Base-by-base conservation (phyloP, 2,113 vertebrate species). In the Tenebrosternarchus preto region DNA sequence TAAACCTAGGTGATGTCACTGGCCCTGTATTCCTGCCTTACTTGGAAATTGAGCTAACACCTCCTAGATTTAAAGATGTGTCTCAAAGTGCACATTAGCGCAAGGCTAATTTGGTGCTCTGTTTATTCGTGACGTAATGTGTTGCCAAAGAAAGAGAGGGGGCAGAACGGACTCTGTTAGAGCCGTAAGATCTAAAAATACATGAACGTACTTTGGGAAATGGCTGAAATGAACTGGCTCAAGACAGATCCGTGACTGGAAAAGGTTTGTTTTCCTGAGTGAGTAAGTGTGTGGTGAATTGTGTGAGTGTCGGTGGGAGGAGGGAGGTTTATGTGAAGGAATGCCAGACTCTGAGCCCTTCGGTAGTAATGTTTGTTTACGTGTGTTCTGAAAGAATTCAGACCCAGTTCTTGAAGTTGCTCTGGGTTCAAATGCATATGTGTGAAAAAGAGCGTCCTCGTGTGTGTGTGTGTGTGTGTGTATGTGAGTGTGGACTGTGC, bases 401-500 rank as follows among this genome's bases (percentile, higher is more conserved):
- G 39, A 55, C n/a, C 63, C 29, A 66, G 29, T 66, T 20, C 19
- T 33, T 33, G 33, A 68, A 67, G n/a, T 27, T 71, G 46, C 5
- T 74, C 24, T 39, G 29, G 33, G 31, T 15, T 50, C 9, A 50
- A 15, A 12, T 50, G 31, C 8, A 36, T 3, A 36, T 75, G 29
- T 24, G 7, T 39, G 7, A 50, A 20, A 63, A 24, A 20, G 39
- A 53, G 24, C 33, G 46, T 70, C n/a, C 43, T n/a, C 16, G 46
- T 39, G 17, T 25, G 50, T 64, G 67, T 50, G 55, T 53, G 72
- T 66, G 71, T 77, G 31, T 39, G 29, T 53, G 31, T 29, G 76
- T 85, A 86, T 87, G 86, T 88, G 83, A 82, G 80, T 76, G 85
- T 85, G 56, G 57, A 55, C 33, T 20, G 25, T 66, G 80, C 56